Percentiles rank a stretch among this genome's conserved stretches.
Evolutionary conservation across 2,797 vertebrate species (phyloP).

Genomic region (Mormyrops boulengeri): DNA sequence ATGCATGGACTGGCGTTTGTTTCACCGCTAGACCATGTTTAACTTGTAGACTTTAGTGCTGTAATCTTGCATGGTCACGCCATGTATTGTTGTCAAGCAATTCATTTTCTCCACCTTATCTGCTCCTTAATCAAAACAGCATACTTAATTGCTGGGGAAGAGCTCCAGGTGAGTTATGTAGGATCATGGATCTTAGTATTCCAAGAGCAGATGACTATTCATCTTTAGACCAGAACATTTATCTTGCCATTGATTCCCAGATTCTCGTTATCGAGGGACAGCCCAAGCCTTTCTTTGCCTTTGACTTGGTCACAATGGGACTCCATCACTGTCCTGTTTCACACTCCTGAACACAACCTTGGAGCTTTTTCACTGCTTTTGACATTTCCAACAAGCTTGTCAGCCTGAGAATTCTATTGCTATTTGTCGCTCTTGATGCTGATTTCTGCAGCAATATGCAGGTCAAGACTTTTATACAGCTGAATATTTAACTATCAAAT

Average conservation of each 20-base stretch:
- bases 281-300: neutral
- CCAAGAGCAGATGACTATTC: neutral
- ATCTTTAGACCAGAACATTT: slow-evolving; percentile 1
- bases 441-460: neutral
- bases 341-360: neutral
- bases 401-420: neutral
- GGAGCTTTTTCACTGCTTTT: neutral
- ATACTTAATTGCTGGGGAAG: neutral
- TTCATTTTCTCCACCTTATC: slow-evolving; percentile 3
- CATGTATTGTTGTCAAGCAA: neutral
- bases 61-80: neutral
- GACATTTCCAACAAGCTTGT: neutral
- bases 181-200: neutral
- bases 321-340: neutral
- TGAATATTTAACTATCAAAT: neutral
- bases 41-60: neutral
- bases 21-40: neutral
- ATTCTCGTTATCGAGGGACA: neutral
- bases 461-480: neutral
- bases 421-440: neutral
- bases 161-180: neutral
- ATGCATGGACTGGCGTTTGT: neutral
- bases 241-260: slow-evolving; percentile 2
- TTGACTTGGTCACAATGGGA: neutral
- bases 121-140: neutral